A percentile compares a stretch with the other conserved stretches of the same genome.
phyloP scores from a whole-genome alignment of 2,888 invertebrate species.

The Lithophane semibrunnea region DNA sequence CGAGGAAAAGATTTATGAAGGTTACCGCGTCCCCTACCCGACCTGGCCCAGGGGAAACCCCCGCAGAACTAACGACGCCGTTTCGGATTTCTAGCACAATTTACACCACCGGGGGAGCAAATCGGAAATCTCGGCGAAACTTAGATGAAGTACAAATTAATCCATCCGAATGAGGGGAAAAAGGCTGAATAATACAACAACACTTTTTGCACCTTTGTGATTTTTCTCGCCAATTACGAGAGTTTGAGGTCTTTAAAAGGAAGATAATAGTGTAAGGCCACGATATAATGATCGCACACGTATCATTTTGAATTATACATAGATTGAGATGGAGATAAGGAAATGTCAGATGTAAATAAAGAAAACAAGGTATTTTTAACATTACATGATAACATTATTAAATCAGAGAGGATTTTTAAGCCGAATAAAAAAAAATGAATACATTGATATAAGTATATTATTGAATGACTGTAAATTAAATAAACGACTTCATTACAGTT shows the following conservation, averaged over 20 bases:
- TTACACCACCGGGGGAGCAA: conserved; percentile 83
- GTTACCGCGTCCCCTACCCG: conserved; percentile 83
- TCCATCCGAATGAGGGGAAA: conserved; percentile 77
- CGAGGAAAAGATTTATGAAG: conserved; percentile 89
- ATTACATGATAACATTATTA: conserved; percentile 15
- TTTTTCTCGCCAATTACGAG: conserved; percentile 40
- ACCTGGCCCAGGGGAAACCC: conserved; percentile 85
- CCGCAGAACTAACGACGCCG: conserved; percentile 88
- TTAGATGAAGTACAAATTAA: conserved; percentile 83
- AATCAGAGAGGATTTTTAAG: conserved; percentile 2
- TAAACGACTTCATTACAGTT: neutral
- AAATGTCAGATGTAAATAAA: conserved; percentile 13
- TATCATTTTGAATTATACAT: conserved; percentile 2
- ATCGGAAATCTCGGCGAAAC: conserved; percentile 83
- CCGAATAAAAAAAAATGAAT: neutral
- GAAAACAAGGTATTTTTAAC: conserved; percentile 12
- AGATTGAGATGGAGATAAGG: conserved; percentile 5
- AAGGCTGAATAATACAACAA: conserved; percentile 76
- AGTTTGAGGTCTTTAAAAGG: conserved; percentile 46
- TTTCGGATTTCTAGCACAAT: conserved; percentile 88
- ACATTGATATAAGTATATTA: too few species aligned
- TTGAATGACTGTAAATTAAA: too few species aligned
- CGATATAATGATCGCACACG: neutral
- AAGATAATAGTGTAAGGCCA: conserved; percentile 19
- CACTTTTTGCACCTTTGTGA: conserved; percentile 70